These are phyloP conservation scores for Cliona cf. orientalis DNA, from an alignment of 37 sponge, comb jelly and placozoan genomes.

Conservation along the genomic window DNA sequence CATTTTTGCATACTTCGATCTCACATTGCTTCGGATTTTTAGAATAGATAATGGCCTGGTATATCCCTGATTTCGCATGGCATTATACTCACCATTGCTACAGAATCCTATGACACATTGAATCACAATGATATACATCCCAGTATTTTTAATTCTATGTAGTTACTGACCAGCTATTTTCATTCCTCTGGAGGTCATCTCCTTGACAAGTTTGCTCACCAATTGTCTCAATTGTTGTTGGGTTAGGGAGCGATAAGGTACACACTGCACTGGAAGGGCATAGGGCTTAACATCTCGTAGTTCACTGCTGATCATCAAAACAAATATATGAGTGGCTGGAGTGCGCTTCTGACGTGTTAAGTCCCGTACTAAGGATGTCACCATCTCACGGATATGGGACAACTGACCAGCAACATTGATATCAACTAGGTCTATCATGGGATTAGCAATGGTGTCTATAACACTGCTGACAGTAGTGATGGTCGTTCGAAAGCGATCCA, in stretches of 20 bases:
- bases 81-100: conserved; percentile 33
- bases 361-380: background rate
- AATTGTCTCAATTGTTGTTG: background rate
- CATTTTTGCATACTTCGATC: conserved; percentile 6
- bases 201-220: background rate
- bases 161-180: conserved; percentile 8
- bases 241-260: conserved; percentile 11
- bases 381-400: background rate
- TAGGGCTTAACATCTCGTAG: conserved; percentile 27
- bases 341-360: background rate
- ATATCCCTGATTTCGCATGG: conserved; percentile 8
- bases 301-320: conserved; percentile 35
- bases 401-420: background rate
- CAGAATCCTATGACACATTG: background rate
- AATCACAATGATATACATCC: background rate
- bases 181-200: conserved; percentile 13
- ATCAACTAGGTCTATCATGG: background rate
- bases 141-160: too few species aligned
- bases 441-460: background rate
- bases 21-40: conserved; percentile 1
- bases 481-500: background rate
- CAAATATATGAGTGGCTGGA: conserved; percentile 6
- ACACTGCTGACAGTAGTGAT: background rate
- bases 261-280: conserved; percentile 43
- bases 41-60: conserved; percentile 14